phyloP scores from a whole-genome alignment of 2,888 invertebrate genomes.

The Cyclophora albipunctata region DNA sequence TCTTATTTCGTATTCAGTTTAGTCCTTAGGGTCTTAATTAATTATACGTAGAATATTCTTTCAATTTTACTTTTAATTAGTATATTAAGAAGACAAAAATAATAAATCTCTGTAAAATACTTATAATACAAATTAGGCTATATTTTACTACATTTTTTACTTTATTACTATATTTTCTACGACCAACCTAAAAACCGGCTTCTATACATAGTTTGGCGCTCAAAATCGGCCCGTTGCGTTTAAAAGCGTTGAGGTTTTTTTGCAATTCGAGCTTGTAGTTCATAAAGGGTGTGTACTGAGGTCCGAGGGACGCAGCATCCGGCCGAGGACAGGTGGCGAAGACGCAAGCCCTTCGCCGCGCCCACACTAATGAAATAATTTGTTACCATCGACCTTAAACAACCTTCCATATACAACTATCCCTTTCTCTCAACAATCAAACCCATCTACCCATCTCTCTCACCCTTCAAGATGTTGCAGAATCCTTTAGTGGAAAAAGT shows the following conservation, averaged over 20 bases:
- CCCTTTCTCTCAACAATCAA: conserved; percentile 22
- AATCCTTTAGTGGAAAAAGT: conserved; percentile 9
- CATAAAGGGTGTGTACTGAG: conserved; percentile 26
- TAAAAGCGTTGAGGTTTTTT: conserved; percentile 6
- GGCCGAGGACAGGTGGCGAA: conserved; percentile 63
- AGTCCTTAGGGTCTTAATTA: too few species aligned
- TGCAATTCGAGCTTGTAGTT: conserved; percentile 30
- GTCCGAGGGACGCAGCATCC: conserved; percentile 50
- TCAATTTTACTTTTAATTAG: too few species aligned
- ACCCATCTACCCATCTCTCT: conserved; percentile 8
- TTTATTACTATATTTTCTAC: too few species aligned
- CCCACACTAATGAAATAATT: conserved; percentile 68
- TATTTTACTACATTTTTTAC: too few species aligned
- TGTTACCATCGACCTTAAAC: conserved; percentile 63
- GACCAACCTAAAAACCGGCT: too few species aligned
- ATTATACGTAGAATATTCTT: too few species aligned
- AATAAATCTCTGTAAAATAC: too few species aligned
- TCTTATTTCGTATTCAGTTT: too few species aligned
- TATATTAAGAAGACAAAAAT: too few species aligned
- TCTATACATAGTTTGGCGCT: too few species aligned
- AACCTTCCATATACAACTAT: conserved; percentile 43
- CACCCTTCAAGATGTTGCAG: conserved; percentile 10
- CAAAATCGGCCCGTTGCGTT: not conserved
- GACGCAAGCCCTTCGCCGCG: conserved; percentile 41
- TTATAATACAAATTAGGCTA: too few species aligned